Evolutionary conservation across 2,797 vertebrate genomes (phyloP).

Genomic region (Sparidentex hasta): DNA sequence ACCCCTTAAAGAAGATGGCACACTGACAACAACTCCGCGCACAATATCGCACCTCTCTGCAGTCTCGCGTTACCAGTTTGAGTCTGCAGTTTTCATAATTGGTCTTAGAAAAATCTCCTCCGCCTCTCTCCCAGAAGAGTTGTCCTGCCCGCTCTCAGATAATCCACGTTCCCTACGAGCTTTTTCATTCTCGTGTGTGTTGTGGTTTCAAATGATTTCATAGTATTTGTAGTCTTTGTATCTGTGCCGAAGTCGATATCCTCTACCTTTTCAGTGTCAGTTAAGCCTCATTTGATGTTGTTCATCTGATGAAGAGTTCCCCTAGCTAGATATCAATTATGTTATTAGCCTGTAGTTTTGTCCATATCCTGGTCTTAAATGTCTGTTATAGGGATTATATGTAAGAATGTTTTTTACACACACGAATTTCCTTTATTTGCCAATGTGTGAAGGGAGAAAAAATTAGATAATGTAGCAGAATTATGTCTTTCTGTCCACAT

Average conservation of each 20-base stretch:
- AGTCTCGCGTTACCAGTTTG: constrained; percentile 17
- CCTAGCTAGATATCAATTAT: not conserved
- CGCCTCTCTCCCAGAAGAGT: too few relatives aligned
- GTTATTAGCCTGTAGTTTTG: not conserved
- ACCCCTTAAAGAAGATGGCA: constrained; percentile 82
- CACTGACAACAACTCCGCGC: constrained; percentile 64
- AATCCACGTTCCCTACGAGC: too few relatives aligned
- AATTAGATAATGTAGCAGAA: too few relatives aligned
- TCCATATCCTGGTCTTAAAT: not conserved
- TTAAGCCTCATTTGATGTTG: not conserved
- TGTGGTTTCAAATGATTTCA: too few relatives aligned
- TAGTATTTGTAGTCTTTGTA: not conserved
- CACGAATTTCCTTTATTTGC: too few relatives aligned
- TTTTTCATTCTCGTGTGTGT: not conserved
- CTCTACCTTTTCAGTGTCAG: not conserved
- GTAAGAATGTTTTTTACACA: too few relatives aligned
- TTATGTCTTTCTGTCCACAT: too few relatives aligned
- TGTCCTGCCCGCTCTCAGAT: too few relatives aligned
- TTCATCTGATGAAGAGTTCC: not conserved
- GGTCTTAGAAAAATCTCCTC: not conserved
- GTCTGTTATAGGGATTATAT: not conserved
- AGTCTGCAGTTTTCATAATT: constrained; percentile 12
- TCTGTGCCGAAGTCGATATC: not conserved
- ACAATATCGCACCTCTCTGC: constrained; percentile 45
- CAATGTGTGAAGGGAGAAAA: too few relatives aligned